Evolutionary conservation across 2,797 vertebrate species (phyloP), one percentile per base, ranked within the genome.

Genomic region (Loriculus beryllinus): DNA sequence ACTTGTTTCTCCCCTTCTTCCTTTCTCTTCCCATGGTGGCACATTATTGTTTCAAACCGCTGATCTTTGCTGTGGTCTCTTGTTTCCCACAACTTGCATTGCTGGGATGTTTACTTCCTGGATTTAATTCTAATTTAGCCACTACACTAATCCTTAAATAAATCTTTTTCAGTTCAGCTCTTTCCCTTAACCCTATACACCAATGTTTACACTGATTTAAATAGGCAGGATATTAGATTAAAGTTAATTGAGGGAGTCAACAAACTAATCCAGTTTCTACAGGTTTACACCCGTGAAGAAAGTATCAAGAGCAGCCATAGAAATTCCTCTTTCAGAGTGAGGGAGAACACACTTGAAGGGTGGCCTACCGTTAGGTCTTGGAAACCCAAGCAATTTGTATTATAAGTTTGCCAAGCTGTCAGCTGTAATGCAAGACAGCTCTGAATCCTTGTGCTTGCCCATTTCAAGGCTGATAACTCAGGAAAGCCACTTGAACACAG

Each of bases 171-270:
- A 90, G 92, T 96, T 96, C 96, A 93, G 49, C 94, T 97, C 95
- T 74, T 95, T 95, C 63, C 90, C 87, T 91, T 95, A 97, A 91
- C 92, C 88, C 88, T 95, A 95, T 94, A 88, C 71, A 87, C 92
- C 86, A 97, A 90, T 97, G 96, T 97, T 97, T 97, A 97, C 96
- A 96, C 83, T 95, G 94, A 97, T 97, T 96, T 96, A 97, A 97
- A 97, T 96, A 88, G 96, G 91, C 97, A 97, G 97, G 97, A 97
- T 97, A 97, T 97, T 97, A 97, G 95, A 97, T 97, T 97, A 97
- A 96, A 93, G 88, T 96, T 97, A 97, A 97, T 96, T 96, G 95
- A 86, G 67, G 96, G 96, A 97, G 96, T 97, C 95, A 97, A 97
- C 96, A 97, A 54, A 89, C 94, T 96, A 95, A 95, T 96, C 95